Base-by-base conservation (phyloP, 2,888 invertebrate species). In the Koerneria pararmatus region DNA sequence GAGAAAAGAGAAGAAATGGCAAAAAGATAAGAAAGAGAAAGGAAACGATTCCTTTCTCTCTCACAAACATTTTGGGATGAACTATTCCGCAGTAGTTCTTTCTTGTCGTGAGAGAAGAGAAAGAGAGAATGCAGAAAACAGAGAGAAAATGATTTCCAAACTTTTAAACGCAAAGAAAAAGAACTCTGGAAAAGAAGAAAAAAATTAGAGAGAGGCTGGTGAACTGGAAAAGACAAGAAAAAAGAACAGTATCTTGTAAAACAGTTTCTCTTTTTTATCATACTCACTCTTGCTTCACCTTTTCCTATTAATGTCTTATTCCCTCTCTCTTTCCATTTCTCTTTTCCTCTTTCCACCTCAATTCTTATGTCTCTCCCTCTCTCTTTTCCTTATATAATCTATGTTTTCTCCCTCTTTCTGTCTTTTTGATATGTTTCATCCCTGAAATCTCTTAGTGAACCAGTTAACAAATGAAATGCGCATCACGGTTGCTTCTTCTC, bases 241-340 rank as follows among this genome's bases (percentile, higher is more conserved):
- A 51, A 1, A 24, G 2, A n/a, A 19, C 0, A 51, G 35, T 51
- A n/a, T 15, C 46, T 15, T 41, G n/a, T 11, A 41, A 15, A 41
- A 41, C 53, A 53, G 24, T n/a, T 19, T 22, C 11, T 53, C 57
- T 15, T 41, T 19, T 15, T 41, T 19, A 41, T 41, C 46, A 41
- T 41, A 41, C 56, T 34, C 35, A 65, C 32, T 57, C 65, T 29
- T 57, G 27, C 27, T 65, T 49, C 19, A 57, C 53, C 15, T 46
- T 56, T 5, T 65, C 48, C 31, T 15, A 41, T 41, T 41, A 19
- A 19, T 41, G 11, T 41, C 46, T 41, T 41, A 41, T n/a, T n/a
- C n/a, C n/a, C n/a, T n/a, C n/a, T n/a, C n/a, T n/a, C n/a, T n/a
- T n/a, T n/a, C n/a, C n/a, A n/a, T n/a, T n/a, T n/a, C n/a, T n/a